Percentiles rank a stretch among this genome's conserved stretches.
These are phyloP conservation scores for Melanostigma gelatinosum DNA, from an alignment of 2,113 vertebrate species.

Conservation along the genomic window DNA sequence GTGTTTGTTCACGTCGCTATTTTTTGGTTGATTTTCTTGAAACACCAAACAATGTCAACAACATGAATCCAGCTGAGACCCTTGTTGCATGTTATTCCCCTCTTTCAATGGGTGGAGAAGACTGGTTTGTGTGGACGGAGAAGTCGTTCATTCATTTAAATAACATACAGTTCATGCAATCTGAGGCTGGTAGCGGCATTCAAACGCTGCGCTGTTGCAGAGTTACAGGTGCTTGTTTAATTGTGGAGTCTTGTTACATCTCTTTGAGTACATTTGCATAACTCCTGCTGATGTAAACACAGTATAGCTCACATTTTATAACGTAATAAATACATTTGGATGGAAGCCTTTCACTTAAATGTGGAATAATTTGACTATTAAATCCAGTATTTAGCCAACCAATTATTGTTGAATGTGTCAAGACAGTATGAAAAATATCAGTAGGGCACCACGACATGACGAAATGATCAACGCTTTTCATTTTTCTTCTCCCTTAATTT, in stretches of 20 bases:
- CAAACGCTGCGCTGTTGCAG: background rate
- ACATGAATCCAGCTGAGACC: background rate
- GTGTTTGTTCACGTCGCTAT: background rate
- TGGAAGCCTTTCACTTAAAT: background rate
- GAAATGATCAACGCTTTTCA: background rate
- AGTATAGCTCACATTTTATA: background rate
- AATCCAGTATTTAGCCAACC: background rate
- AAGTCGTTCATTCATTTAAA: background rate
- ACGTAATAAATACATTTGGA: background rate
- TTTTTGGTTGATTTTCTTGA: background rate
- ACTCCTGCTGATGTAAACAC: constrained; percentile 7
- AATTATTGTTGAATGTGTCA: background rate
- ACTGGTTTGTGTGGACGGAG: background rate
- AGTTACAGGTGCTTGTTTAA: background rate
- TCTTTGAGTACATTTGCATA: constrained; percentile 2
- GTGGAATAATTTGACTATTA: background rate
- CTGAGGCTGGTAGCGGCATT: background rate
- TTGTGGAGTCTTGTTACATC: background rate
- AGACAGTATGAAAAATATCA: background rate
- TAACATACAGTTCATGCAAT: background rate
- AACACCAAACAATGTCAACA: background rate
- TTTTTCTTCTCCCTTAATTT: background rate
- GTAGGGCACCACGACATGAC: background rate
- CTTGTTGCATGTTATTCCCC: background rate
- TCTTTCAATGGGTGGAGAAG: background rate